These are phyloP conservation scores for Nanorana parkeri DNA, from an alignment of 2,113 vertebrate genomes.

Conservation along the genomic window DNA sequence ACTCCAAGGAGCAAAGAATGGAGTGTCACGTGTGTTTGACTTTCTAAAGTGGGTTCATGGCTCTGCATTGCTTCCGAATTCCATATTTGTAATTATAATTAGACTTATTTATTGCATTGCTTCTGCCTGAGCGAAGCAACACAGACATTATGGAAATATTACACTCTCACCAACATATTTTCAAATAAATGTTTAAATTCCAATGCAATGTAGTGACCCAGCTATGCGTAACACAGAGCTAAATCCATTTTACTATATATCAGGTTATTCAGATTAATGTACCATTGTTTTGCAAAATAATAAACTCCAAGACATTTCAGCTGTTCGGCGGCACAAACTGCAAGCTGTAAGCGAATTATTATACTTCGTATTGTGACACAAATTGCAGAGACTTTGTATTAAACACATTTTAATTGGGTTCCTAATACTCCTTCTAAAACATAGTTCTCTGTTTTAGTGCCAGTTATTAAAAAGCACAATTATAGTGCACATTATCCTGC, in stretches of 20 bases:
- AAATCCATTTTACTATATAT: constrained; percentile 23
- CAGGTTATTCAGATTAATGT: constrained; percentile 33
- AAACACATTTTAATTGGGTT: constrained; percentile 18
- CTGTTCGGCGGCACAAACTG: not conserved
- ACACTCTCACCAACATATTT: constrained; percentile 27
- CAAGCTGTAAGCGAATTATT: constrained; percentile 3
- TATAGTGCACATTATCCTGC: not conserved
- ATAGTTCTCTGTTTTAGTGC: not conserved
- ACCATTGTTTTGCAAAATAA: constrained; percentile 28
- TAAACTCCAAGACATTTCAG: constrained; percentile 24
- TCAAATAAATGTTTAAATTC: constrained; percentile 40
- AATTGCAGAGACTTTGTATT: constrained; percentile 19
- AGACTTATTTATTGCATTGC: constrained; percentile 32
- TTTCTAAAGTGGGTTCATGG: constrained; percentile 32
- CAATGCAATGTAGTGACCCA: constrained; percentile 21
- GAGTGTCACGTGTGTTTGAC: constrained; percentile 29
- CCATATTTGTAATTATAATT: constrained; percentile 40
- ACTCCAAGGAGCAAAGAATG: constrained; percentile 9
- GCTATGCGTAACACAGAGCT: constrained; percentile 11
- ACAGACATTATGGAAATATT: constrained; percentile 28
- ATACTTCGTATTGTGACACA: not conserved
- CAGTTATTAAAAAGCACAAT: not conserved
- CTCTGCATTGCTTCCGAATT: not conserved
- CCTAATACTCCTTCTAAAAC: constrained; percentile 17
- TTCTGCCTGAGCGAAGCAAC: constrained; percentile 31